phyloP scores from a whole-genome alignment of 2,888 invertebrate species.

The Synanthedon tipuliformis region DNA sequence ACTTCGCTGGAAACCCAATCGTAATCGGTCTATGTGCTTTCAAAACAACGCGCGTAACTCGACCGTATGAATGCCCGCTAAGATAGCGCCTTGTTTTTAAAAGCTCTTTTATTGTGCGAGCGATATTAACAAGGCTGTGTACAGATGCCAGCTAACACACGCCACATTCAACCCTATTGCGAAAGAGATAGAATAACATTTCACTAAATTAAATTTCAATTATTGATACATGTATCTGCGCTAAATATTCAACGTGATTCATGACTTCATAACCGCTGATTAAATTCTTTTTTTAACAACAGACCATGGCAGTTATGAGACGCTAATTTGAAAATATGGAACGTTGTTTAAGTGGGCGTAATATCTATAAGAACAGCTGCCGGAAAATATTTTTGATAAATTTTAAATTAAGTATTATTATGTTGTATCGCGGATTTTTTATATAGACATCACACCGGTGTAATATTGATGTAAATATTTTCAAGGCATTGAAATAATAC shows the following conservation, averaged over 20 bases:
- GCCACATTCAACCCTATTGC: conserved; percentile 8
- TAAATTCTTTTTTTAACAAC: conserved; percentile 16
- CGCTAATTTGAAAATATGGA: conserved; percentile 15
- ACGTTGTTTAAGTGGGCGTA: conserved; percentile 8
- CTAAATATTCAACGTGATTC: conserved; percentile 23
- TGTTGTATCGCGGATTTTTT: no score
- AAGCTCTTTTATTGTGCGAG: conserved; percentile 63
- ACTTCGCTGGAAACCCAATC: conserved; percentile 64
- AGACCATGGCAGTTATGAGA: conserved; percentile 11
- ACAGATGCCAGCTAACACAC: conserved; percentile 2
- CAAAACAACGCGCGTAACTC: conserved; percentile 63
- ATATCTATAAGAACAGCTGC: conserved; percentile 8
- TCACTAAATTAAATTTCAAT: neutral
- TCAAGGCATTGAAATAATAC: no score
- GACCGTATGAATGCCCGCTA: conserved; percentile 46
- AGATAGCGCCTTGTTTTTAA: conserved; percentile 61
- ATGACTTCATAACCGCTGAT: conserved; percentile 13
- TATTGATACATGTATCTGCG: conserved; percentile 2
- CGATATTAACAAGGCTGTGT: conserved; percentile 13
- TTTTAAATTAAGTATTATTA: neutral
- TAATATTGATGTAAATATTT: no score
- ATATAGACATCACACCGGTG: no score
- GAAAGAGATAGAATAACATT: neutral
- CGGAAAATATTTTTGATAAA: neutral
- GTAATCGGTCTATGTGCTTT: conserved; percentile 61